Evolutionary conservation across 2,113 vertebrate genomes (phyloP), one percentile per base, ranked within the genome.

Genomic region (Scomber colias): DNA sequence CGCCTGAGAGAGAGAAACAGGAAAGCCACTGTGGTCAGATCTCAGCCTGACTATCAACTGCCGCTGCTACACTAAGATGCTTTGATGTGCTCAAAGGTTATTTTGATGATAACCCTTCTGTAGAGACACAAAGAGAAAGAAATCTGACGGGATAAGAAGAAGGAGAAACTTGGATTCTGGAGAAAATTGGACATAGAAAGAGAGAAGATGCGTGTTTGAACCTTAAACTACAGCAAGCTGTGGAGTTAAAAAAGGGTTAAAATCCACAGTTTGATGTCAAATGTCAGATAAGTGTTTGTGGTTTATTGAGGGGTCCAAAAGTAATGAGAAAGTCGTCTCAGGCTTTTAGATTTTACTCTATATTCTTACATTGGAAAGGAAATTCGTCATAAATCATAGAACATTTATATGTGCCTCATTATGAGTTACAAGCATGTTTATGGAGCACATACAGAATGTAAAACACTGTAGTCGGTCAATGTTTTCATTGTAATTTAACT

Each of bases 61-160:
- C 82, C 50, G 79, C 67, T 24, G 56, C 85, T 24, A 0, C 27
- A 4, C 46, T 68, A 53, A 63, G 1, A 48, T 0, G 31, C 87
- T 91, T 89, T 91, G 89, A 90, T 89, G 84, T 85, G 81, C 75
- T 61, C 81, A 60, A 17, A 89, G 87, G 66, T 79, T 75, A 40
- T 61, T 68, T 51, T 61, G 24, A 84, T 30, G 79, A 82, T 84
- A 81, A 86, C 66, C 71, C 30, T 66, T 27, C 35, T 70, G 60
- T 61, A 30, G 49, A 74, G 45, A 73, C 53, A 56, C 17, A 55
- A 31, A 73, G 17, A n/a, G 13, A 73, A 13, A 17, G 49, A 78
- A 14, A 11, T 56, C 60, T 77, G 69, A 31, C 1, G 19, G 24
- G 54, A 62, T 49, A 46, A 69, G 62, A 46, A 69, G 62, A 69